Base-by-base conservation (phyloP, 37 sponge, comb jelly and placozoan genomes). In the Hormiphora californensis region DNA sequence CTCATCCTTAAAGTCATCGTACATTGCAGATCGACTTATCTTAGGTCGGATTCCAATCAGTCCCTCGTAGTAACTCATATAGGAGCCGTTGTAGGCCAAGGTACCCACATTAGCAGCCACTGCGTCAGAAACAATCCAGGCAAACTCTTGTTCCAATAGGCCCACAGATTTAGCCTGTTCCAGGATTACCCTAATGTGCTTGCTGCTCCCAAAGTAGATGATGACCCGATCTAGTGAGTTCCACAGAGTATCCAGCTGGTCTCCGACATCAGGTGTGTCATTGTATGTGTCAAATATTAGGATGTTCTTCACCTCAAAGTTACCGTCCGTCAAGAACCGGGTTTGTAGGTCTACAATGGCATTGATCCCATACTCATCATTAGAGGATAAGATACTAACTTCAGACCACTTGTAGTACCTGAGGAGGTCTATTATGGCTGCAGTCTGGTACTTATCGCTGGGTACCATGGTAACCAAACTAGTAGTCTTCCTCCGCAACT, bases 261-360 rank as follows among this genome's bases (percentile, higher is more conserved):
- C n/a, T 5, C 3, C 4, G 5, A 57, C 27, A 4, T 57, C 61
- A n/a, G n/a, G n/a, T n/a, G n/a, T n/a, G n/a, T n/a, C n/a, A n/a
- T n/a, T n/a, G 7, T 57, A 23, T 49, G 53, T 49, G n/a, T 23
- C n/a, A 30, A 57, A 57, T 28, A 57, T 28, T 57, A 57, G 5
- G 30, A 57, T 19, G 27, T 57, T 30, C 27, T 57, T 57, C 27
- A 57, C 27, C 23, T 4, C 27, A 19, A 57, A 23, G 27, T 4
- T 21, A 19, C 30, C 5, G 61, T 57, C 61, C 27, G 61, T 15
- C 27, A 57, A 28, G 5, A 57, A 15, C 7, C n/a, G n/a, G 27
- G n/a, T 57, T 57, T 57, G 30, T 57, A 57, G 61, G n/a, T 57
- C n/a, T 57, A 57, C 61, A 23, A 57, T 57, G 5, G 30, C 61